phyloP scores from a whole-genome alignment of 2,888 invertebrate species.

The Caenorhabditis angaria region DNA sequence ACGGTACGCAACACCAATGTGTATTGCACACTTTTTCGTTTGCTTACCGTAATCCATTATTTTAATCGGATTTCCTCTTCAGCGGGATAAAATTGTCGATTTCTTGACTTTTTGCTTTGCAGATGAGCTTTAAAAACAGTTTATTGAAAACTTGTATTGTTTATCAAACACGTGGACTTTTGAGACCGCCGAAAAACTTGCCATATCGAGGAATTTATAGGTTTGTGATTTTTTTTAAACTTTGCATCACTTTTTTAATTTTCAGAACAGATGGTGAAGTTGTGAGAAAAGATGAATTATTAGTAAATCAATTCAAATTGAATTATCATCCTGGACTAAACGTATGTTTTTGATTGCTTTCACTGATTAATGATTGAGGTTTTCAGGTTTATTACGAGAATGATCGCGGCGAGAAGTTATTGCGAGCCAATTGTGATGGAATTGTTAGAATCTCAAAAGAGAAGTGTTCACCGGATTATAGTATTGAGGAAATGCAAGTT shows the following conservation, averaged over 20 bases:
- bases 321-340: constrained; percentile 72
- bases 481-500: constrained; percentile 47
- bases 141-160: neutral
- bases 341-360: constrained; percentile 54
- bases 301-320: constrained; percentile 66
- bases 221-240: constrained; percentile 1
- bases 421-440: constrained; percentile 69
- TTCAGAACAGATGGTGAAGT: constrained; percentile 55
- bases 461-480: constrained; percentile 52
- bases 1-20: constrained; percentile 22
- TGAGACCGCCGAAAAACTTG: constrained; percentile 64
- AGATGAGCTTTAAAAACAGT: constrained; percentile 31
- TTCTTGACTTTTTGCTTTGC: constrained; percentile 4
- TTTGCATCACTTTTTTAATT: constrained; percentile 1
- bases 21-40: constrained; percentile 15
- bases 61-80: neutral
- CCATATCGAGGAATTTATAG: constrained; percentile 71
- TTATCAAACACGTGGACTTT: constrained; percentile 43
- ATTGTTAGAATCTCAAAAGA: constrained; percentile 69
- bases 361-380: neutral
- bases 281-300: constrained; percentile 64
- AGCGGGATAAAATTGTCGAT: neutral
- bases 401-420: constrained; percentile 56
- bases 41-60: constrained; percentile 22
- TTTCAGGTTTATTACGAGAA: constrained; percentile 50